Evolutionary conservation across 2,113 vertebrate species (phyloP), one percentile per base, ranked within the genome.

Genomic region (Pelmatolapia mariae): DNA sequence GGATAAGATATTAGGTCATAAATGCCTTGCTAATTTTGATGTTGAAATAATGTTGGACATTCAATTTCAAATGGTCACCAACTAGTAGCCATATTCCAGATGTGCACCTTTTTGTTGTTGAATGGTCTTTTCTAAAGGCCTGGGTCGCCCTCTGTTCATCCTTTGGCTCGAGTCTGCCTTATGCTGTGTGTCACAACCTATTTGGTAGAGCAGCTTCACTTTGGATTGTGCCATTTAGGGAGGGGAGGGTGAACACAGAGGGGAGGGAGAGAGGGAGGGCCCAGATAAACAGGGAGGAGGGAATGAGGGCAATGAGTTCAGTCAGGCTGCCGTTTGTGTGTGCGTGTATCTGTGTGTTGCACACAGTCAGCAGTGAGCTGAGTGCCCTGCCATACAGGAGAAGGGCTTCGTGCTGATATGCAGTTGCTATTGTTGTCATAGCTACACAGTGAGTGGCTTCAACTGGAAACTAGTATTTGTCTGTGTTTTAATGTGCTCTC

Each of bases 291-390:
- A 24, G 61, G 86, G 50, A 19, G 73, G 81, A 82, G 86, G 85
- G 59, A 80, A 81, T 10, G 63, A 81, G 94, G 93, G 85, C 92
- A 95, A 10, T 80, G 95, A 92, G 95, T 95, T 96, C 91, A 89
- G 59, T 57, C 73, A 31, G 4, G 15, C 78, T 19, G 57, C 61
- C 71, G 43, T 81, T 45, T 80, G 16, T 76, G 10, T 47, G 66
- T 87, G 84, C 63, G 68, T 83, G 78, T 83, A 63, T 63, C 16
- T 33, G 83, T 81, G 89, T 73, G 59, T 22, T 53, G 10, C 71
- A 81, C 33, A 50, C 83, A 52, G 89, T 88, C 82, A 56, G 59
- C 83, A 86, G 86, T 52, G 81, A 82, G 89, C 85, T 83, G 90
- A 66, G 71, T 83, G 87, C 82, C 93, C 54, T 66, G 88, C 26